phyloP scores from a whole-genome alignment of 2,888 invertebrate species.

The Sarcophaga caerulescens region DNA sequence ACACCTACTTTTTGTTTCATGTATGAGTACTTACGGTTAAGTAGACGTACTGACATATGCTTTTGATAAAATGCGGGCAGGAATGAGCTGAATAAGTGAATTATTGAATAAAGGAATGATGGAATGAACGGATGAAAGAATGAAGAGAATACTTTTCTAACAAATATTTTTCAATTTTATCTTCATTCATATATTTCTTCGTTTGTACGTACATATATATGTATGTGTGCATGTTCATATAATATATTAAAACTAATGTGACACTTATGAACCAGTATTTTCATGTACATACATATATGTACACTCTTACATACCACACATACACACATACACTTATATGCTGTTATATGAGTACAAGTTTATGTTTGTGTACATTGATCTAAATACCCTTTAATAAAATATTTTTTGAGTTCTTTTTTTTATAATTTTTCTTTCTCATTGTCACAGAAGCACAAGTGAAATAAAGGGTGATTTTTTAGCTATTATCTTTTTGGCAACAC shows the following conservation, averaged over 20 bases:
- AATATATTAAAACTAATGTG: slow-evolving; percentile 42
- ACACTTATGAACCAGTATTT: slow-evolving; percentile 32
- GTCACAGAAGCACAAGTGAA: not conserved
- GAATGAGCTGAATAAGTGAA: not conserved
- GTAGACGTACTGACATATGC: no score
- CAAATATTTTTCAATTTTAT: not conserved
- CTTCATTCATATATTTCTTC: not conserved
- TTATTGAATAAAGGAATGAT: slow-evolving; percentile 11
- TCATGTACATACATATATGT: not conserved
- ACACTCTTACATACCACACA: not conserved
- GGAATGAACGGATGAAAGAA: not conserved
- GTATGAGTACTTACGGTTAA: no score
- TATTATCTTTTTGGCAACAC: no score
- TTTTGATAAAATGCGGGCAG: no score
- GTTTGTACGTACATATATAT: no score
- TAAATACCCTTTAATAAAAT: slow-evolving; percentile 58
- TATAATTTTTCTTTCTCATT: not conserved
- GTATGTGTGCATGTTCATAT: not conserved
- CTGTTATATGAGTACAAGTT: not conserved
- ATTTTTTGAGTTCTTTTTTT: slow-evolving; percentile 28
- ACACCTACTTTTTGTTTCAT: no score
- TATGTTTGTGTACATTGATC: slow-evolving; percentile 38
- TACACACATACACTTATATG: not conserved
- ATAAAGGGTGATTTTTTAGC: no score
- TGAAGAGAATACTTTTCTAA: slow-evolving; percentile 12